phyloP scores from a whole-genome alignment of 2,888 invertebrate species.

The Danaus chrysippus region DNA sequence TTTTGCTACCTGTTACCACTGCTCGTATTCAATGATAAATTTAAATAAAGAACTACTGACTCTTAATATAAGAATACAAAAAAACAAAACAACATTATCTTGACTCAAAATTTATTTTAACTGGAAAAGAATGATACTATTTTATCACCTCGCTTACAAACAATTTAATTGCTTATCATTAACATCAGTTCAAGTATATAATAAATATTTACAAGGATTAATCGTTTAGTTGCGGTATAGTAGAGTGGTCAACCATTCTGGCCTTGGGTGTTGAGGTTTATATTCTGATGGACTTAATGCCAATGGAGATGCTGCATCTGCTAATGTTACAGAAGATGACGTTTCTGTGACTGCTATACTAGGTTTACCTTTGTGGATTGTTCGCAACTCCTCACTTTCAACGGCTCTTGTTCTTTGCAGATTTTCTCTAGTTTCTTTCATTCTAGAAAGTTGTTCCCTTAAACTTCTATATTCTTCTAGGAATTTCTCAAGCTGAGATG shows the following conservation, averaged over 20 bases:
- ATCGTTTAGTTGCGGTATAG: conserved; percentile 68
- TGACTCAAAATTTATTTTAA: conserved; percentile 64
- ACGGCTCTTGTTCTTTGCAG: conserved; percentile 71
- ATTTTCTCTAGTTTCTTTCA: conserved; percentile 88
- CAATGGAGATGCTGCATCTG: conserved; percentile 65
- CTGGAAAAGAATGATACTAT: conserved; percentile 62
- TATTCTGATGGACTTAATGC: conserved; percentile 67
- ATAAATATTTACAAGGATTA: conserved; percentile 41
- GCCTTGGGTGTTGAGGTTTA: conserved; percentile 61
- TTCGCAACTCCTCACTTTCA: conserved; percentile 74
- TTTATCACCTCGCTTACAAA: conserved; percentile 62
- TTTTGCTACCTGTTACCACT: too few relatives aligned
- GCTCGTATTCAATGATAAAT: too few relatives aligned
- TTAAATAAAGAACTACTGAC: not conserved
- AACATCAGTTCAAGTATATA: conserved; percentile 59
- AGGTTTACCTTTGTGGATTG: conserved; percentile 79
- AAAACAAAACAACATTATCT: conserved; percentile 14
- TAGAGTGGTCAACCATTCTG: conserved; percentile 69
- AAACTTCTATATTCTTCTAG: conserved; percentile 88
- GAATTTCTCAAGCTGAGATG: conserved; percentile 88
- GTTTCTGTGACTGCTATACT: conserved; percentile 72
- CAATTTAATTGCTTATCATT: conserved; percentile 57
- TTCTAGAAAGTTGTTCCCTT: conserved; percentile 87
- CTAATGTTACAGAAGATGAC: conserved; percentile 64
- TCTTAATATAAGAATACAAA: not conserved